Evolutionary conservation across 2,113 vertebrate species (phyloP), one percentile per base, ranked within the genome.

Genomic region (Urocitellus parryii): DNA sequence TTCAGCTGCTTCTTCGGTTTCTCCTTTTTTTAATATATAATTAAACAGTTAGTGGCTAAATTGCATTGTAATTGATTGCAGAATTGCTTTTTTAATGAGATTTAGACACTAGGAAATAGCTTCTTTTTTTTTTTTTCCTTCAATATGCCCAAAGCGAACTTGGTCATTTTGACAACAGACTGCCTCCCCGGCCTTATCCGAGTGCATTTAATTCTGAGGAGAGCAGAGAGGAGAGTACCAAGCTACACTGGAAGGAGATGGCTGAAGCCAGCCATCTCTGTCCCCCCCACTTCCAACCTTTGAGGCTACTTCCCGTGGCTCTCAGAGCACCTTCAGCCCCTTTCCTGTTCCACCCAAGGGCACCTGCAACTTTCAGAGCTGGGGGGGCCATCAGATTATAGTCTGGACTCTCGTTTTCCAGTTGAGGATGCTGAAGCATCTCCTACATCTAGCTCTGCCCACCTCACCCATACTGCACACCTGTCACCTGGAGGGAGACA

Each of bases 21-120:
- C 37, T 86, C 61, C 73, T 68, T 87, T 42, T 87, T 76, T 65
- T 1, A 98, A 97, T 98, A 96, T 88, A 98, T 98, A 98, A 98
- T 98, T 98, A 98, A 98, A 98, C 94, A 98, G 97, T 98, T 98
- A 98, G 98, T 97, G 97, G 95, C 95, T 98, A 98, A 98, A 99
- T 98, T 98, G 96, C 96, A 98, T 98, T 98, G 98, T 98, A 99
- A 99, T 98, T 98, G 98, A 98, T 98, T 97, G 95, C 98, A 97
- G 98, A 98, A 98, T 98, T 98, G 98, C 97, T 98, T 98, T 98
- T 98, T 98, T 96, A 99, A 98, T 99, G 98, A 98, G 98, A 98
- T 98, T 98, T 98, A 98, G 98, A 98, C 96, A 98, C 97, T 94
- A 97, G 97, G 98, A 98, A 98, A 98, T 98, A 91, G 91, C 87